Percentiles rank a stretch among this genome's conserved stretches.
phyloP scores from a whole-genome alignment of 1,140 invertebrate species.

The Camponotus pennsylvanicus region DNA sequence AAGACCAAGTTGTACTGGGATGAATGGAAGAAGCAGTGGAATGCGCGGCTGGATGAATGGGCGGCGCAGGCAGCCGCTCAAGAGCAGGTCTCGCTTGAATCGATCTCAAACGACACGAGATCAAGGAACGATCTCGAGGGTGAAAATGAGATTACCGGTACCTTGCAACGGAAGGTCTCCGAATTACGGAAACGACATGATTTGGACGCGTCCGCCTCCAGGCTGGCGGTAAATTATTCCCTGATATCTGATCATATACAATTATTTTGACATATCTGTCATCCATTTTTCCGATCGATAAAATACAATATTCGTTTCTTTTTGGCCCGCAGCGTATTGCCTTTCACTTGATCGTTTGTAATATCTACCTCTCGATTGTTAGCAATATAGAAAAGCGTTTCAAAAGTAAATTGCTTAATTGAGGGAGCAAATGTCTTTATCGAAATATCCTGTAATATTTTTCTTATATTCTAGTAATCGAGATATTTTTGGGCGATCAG shows the following conservation, averaged over 20 bases:
- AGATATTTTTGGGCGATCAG: not conserved
- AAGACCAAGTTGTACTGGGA: slow-evolving; percentile 69
- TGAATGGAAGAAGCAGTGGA: slow-evolving; percentile 67
- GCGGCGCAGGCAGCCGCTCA: slow-evolving; percentile 1
- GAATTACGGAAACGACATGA: not conserved
- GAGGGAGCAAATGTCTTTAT: too few relatives aligned
- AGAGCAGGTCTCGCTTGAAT: not conserved
- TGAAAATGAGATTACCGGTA: not conserved
- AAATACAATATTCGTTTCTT: not conserved
- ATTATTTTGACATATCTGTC: not conserved
- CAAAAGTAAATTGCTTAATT: too few relatives aligned
- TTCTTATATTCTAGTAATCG: not conserved
- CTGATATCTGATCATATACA: too few relatives aligned
- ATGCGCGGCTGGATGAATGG: slow-evolving; percentile 66
- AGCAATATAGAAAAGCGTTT: too few relatives aligned
- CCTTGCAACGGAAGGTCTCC: not conserved
- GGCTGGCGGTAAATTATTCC: not conserved
- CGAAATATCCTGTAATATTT: too few relatives aligned
- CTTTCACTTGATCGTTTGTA: too few relatives aligned
- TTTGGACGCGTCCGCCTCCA: not conserved
- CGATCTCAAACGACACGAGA: not conserved
- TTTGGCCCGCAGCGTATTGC: too few relatives aligned
- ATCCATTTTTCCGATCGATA: not conserved
- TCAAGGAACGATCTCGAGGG: slow-evolving; percentile 17
- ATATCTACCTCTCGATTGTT: too few relatives aligned